Percentiles rank a stretch among this genome's conserved stretches.
These are phyloP conservation scores for Drosophila phalerata DNA, from an alignment of 2,888 invertebrate species.

Conservation along the genomic window DNA sequence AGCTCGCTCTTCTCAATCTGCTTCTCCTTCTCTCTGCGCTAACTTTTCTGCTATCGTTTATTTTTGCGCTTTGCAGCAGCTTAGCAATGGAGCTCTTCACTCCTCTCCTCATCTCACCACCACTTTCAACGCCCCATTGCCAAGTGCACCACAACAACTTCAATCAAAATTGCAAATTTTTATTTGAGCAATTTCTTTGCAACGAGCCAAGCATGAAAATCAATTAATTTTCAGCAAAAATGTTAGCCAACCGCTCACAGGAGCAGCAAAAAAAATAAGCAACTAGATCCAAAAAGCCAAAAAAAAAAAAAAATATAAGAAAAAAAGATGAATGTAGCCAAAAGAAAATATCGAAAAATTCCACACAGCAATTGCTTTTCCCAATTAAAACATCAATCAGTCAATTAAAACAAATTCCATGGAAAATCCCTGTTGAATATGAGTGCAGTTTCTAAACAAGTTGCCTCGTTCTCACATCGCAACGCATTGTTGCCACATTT, in stretches of 20 bases:
- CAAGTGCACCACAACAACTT: conserved; percentile 68
- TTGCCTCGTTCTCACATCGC: conserved; percentile 15
- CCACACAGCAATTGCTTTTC: conserved; percentile 72
- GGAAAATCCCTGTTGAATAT: conserved; percentile 74
- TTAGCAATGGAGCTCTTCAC: conserved; percentile 52
- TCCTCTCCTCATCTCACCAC: background rate
- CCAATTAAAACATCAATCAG: conserved; percentile 84
- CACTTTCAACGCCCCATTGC: background rate
- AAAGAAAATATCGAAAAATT: conserved; percentile 54
- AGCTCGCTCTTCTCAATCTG: background rate
- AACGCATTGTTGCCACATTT: conserved; percentile 57
- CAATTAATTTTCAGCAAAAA: conserved; percentile 80
- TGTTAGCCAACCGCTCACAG: conserved; percentile 65
- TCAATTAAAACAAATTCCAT: conserved; percentile 81
- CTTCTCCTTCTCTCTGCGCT: background rate
- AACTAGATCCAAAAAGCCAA: conserved; percentile 33
- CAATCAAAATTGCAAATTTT: conserved; percentile 79
- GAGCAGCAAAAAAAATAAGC: conserved; percentile 25
- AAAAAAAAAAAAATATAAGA: conserved; percentile 29
- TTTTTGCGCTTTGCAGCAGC: conserved; percentile 75
- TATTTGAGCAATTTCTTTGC: conserved; percentile 80
- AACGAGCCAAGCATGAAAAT: conserved; percentile 77
- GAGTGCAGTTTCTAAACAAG: conserved; percentile 73
- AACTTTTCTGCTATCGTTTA: conserved; percentile 46
- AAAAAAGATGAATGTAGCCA: conserved; percentile 19